Evolutionary conservation across 2,797 vertebrate genomes (phyloP).

Genomic region (Denticeps clupeoides): DNA sequence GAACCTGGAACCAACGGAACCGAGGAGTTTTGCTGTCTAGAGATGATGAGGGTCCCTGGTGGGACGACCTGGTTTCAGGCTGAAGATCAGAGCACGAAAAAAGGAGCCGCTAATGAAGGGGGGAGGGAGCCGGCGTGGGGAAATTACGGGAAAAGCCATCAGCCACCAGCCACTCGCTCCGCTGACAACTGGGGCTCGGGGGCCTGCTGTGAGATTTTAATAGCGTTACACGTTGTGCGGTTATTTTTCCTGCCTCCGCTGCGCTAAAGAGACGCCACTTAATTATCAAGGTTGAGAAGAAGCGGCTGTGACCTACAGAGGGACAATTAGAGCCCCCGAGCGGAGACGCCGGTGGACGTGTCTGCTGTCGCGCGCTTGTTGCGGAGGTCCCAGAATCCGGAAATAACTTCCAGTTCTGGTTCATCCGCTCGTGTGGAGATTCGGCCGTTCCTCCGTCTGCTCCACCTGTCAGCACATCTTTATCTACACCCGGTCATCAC

Average conservation of each 20-base stretch:
- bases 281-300: neutral
- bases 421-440: too few relatives aligned
- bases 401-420: too few relatives aligned
- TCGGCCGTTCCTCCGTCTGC: too few relatives aligned
- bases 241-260: neutral
- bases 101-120: neutral
- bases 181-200: too few relatives aligned
- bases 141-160: neutral
- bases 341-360: too few relatives aligned
- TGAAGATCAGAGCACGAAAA: neutral
- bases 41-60: constrained; percentile 23
- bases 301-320: neutral
- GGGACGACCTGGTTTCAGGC: constrained; percentile 8
- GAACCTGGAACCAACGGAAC: too few relatives aligned
- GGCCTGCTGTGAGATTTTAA: too few relatives aligned
- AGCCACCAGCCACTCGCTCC: constrained; percentile 12
- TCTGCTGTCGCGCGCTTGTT: neutral
- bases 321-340: neutral
- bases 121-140: too few relatives aligned
- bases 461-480: too few relatives aligned
- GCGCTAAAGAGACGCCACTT: neutral
- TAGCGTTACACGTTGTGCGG: too few relatives aligned
- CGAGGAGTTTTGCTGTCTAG: constrained; percentile 20
- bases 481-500: too few relatives aligned
- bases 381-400: too few relatives aligned